Conservation (phyloP, 2,888 invertebrate species). For the Ptilodon capucinus region DNA sequence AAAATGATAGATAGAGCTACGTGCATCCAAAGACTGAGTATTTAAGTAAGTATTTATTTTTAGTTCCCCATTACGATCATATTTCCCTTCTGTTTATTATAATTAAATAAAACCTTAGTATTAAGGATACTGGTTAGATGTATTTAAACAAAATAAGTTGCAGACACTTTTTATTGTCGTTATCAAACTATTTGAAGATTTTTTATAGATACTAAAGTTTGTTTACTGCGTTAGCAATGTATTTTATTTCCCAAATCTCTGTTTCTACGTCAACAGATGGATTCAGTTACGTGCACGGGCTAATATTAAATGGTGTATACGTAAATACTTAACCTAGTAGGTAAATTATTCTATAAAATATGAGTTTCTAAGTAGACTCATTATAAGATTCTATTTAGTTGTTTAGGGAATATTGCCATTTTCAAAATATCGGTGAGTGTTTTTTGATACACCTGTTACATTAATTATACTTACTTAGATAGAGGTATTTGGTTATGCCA, state of each 20-base stretch:
- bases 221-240: neutral
- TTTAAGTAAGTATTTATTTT: constrained; percentile 29
- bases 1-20: constrained; percentile 56
- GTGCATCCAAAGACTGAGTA: constrained; percentile 46
- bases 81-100: neutral
- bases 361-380: too few species aligned
- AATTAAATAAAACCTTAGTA: neutral
- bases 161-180: neutral
- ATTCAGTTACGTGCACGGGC: neutral
- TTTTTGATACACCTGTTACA: too few species aligned
- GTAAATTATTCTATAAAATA: too few species aligned
- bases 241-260: neutral
- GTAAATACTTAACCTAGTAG: too few species aligned
- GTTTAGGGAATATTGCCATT: too few species aligned
- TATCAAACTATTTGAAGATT: neutral
- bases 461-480: too few species aligned
- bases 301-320: neutral
- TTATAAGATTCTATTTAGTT: too few species aligned
- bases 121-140: neutral
- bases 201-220: neutral
- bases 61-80: constrained; percentile 2
- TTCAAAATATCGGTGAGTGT: too few species aligned
- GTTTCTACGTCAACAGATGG: neutral
- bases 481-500: too few species aligned
- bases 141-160: neutral